phyloP scores from a whole-genome alignment of 2,797 vertebrate genomes.

The Molossus alvarezi region DNA sequence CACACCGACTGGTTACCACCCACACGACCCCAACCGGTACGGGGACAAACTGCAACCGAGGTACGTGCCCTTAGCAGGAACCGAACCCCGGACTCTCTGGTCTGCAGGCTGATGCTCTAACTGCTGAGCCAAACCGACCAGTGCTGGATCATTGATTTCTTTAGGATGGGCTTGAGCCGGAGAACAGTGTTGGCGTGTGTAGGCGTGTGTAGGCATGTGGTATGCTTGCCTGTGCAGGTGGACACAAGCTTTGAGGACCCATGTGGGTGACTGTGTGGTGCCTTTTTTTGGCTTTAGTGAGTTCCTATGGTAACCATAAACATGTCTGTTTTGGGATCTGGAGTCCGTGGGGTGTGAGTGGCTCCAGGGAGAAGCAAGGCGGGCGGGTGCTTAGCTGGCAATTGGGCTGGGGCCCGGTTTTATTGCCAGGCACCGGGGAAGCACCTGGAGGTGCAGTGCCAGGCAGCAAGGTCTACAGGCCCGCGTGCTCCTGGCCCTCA shows the following conservation, averaged over 20 bases:
- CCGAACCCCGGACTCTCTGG: no score
- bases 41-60: no score
- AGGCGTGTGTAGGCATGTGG: background rate
- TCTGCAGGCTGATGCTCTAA: no score
- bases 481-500: background rate
- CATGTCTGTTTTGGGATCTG: slow-evolving; percentile 85
- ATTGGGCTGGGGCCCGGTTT: slow-evolving; percentile 68
- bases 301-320: slow-evolving; percentile 91
- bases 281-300: slow-evolving; percentile 87
- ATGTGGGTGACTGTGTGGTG: slow-evolving; percentile 75
- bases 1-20: no score
- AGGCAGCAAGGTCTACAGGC: background rate
- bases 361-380: slow-evolving; percentile 72
- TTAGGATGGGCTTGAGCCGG: background rate
- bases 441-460: background rate
- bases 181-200: background rate
- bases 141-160: background rate
- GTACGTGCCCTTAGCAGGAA: no score
- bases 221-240: slow-evolving; percentile 67
- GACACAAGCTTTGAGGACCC: slow-evolving; percentile 75
- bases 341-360: slow-evolving; percentile 81
- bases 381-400: slow-evolving; percentile 59
- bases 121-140: no score
- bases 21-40: no score
- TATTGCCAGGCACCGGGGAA: background rate